phyloP scores from a whole-genome alignment of 2,797 vertebrate species.

The Gymnoscopelus braueri region DNA sequence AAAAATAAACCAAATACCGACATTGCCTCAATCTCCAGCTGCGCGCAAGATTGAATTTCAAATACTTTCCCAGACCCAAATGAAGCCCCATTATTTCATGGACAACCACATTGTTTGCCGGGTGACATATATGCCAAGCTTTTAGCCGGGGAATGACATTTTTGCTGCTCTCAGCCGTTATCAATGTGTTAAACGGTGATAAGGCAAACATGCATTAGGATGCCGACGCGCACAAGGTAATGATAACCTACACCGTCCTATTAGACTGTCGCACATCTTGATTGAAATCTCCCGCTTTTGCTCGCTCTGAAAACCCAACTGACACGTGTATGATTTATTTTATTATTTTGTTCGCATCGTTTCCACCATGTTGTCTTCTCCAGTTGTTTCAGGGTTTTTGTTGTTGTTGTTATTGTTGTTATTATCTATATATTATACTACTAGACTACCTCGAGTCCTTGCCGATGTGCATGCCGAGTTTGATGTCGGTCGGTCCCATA shows the following conservation, averaged over 20 bases:
- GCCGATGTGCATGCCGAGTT: too few species aligned
- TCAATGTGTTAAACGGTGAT: slow-evolving; percentile 72
- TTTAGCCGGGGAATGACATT: slow-evolving; percentile 66
- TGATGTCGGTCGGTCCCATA: too few species aligned
- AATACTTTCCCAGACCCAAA: neutral
- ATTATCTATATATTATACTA: too few species aligned
- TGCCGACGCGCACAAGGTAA: slow-evolving; percentile 71
- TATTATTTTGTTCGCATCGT: neutral
- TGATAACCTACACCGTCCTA: slow-evolving; percentile 83
- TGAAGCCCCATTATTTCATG: slow-evolving; percentile 62
- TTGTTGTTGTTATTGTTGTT: too few species aligned
- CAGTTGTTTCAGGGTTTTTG: neutral
- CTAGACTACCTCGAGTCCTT: too few species aligned
- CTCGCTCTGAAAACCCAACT: slow-evolving; percentile 74
- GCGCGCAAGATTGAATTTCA: slow-evolving; percentile 27
- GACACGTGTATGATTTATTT: slow-evolving; percentile 35
- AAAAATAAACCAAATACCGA: neutral
- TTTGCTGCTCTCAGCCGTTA: slow-evolving; percentile 62
- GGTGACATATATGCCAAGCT: slow-evolving; percentile 50
- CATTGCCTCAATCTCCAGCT: neutral
- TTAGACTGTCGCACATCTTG: slow-evolving; percentile 81
- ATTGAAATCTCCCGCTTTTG: slow-evolving; percentile 80
- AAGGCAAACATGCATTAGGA: slow-evolving; percentile 78
- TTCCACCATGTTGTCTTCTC: slow-evolving; percentile 24
- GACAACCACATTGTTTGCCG: slow-evolving; percentile 61